phyloP scores from a whole-genome alignment of 2,797 vertebrate genomes.

The Garrulus glandarius region DNA sequence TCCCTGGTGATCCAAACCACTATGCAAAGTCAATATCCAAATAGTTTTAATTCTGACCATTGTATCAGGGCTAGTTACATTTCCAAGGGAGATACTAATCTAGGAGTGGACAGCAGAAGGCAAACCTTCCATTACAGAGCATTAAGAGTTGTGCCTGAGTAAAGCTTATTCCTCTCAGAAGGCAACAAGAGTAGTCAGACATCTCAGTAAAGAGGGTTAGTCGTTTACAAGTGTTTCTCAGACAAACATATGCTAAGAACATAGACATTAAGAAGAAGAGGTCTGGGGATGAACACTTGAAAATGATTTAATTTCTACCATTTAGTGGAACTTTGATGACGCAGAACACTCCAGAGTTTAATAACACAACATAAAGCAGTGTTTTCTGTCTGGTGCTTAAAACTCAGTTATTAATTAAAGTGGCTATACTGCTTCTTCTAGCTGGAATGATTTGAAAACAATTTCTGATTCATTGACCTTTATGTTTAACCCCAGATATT shows the following conservation, averaged over 20 bases:
- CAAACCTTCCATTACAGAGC: neutral
- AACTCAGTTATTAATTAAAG: neutral
- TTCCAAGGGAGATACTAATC: neutral
- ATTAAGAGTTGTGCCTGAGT: neutral
- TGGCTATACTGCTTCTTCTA: neutral
- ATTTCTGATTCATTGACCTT: neutral
- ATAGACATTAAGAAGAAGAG: neutral
- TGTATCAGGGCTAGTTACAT: neutral
- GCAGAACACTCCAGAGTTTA: neutral
- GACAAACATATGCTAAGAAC: neutral
- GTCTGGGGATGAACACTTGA: neutral
- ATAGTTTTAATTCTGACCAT: neutral
- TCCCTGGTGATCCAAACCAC: neutral
- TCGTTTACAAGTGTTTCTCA: neutral
- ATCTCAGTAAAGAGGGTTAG: neutral
- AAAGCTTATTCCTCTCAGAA: neutral
- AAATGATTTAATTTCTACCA: neutral
- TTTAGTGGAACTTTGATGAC: neutral
- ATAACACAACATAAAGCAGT: neutral
- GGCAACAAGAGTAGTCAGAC: accelerated
- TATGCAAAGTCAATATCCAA: neutral
- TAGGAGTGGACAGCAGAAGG: neutral
- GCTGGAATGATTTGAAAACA: neutral
- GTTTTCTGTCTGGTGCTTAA: neutral
- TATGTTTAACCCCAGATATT: neutral